A percentile compares a stretch with the other conserved stretches of the same genome.
Evolutionary conservation across 37 sponge, comb jelly and placozoan species (phyloP).

Genomic region (Amphimedon queenslandica): DNA sequence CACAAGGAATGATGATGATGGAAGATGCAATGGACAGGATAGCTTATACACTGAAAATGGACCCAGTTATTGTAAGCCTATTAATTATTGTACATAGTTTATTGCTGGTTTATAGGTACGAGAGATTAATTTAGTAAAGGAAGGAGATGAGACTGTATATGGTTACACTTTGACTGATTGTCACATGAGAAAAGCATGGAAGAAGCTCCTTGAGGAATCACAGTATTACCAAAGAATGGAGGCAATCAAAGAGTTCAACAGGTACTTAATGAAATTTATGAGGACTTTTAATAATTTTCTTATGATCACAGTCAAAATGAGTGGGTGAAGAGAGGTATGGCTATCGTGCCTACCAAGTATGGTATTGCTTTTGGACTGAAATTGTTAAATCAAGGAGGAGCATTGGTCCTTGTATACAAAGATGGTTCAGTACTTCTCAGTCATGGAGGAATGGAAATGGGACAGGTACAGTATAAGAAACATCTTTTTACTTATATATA

Average conservation of each 20-base stretch:
- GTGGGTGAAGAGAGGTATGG: slow-evolving; percentile 75
- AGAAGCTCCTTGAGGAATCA: slow-evolving; percentile 34
- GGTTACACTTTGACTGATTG: slow-evolving; percentile 33
- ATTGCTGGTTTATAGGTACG: slow-evolving; percentile 33
- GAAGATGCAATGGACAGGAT: slow-evolving; percentile 54
- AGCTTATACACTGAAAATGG: slow-evolving; percentile 26
- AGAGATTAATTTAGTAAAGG: slow-evolving; percentile 51
- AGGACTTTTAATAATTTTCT: neutral
- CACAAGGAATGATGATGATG: slow-evolving; percentile 75
- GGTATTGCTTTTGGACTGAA: slow-evolving; percentile 59
- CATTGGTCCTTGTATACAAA: slow-evolving; percentile 70
- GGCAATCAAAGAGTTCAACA: slow-evolving; percentile 59
- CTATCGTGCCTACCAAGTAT: slow-evolving; percentile 78
- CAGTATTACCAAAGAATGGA: slow-evolving; percentile 16
- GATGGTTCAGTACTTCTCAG: slow-evolving; percentile 81
- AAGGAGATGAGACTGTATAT: slow-evolving; percentile 58
- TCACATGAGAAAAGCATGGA: slow-evolving; percentile 67
- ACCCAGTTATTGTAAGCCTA: slow-evolving; percentile 14
- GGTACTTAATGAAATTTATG: slow-evolving; percentile 21
- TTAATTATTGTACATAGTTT: neutral
- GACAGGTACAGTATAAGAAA: slow-evolving; percentile 21
- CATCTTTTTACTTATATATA: neutral
- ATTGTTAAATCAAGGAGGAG: slow-evolving; percentile 64
- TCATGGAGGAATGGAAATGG: slow-evolving; percentile 94
- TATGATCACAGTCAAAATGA: slow-evolving; percentile 15